Base-by-base conservation (phyloP, 2,888 invertebrate species). In the Eristalinus aeneus region DNA sequence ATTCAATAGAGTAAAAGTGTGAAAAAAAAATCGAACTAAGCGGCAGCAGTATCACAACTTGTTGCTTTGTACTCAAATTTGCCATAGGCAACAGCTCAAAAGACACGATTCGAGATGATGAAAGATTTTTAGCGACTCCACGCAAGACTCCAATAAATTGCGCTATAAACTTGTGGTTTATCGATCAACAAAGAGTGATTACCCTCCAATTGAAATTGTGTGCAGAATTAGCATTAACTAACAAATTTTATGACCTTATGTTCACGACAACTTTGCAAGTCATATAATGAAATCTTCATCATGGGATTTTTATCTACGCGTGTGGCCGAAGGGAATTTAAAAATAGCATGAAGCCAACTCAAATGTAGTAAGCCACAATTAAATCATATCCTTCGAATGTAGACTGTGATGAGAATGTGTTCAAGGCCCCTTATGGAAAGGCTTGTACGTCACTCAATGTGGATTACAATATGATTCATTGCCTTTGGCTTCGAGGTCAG, bases 401-500 rank as follows among this genome's bases (percentile, higher is more conserved):
- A 16, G 46, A 1, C 8, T 16, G n/a, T n/a, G n/a, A n/a, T n/a
- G n/a, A n/a, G 6, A 5, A 16, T 46, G 16, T 4, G 39, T n/a
- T 5, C 3, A n/a, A 39, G 3, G n/a, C 46, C 16, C n/a, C n/a
- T 16, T 16, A 16, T n/a, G 16, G 46, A 5, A 5, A 16, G 1
- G 0, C 16, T 4, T 6, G 8, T 46, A 23, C 56, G 56, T 69
- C 68, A 58, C 34, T 20, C 3, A 2, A 27, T 39, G 11, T 32
- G 20, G 31, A 46, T 46, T 46, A 8, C 16, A 23, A 2, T 12
- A 1, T 63, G 20, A 27, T 74, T 22, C 36, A 39, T 56, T 46
- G 16, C 60, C 32, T 53, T 60, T 22, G 46, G 31, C 58, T 60
- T 75, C 22, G 53, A 83, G 68, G 78, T 73, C 73, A 58, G 10